Conservation (phyloP, 2,888 invertebrate species). For the Lasioglossum calceatum region DNA sequence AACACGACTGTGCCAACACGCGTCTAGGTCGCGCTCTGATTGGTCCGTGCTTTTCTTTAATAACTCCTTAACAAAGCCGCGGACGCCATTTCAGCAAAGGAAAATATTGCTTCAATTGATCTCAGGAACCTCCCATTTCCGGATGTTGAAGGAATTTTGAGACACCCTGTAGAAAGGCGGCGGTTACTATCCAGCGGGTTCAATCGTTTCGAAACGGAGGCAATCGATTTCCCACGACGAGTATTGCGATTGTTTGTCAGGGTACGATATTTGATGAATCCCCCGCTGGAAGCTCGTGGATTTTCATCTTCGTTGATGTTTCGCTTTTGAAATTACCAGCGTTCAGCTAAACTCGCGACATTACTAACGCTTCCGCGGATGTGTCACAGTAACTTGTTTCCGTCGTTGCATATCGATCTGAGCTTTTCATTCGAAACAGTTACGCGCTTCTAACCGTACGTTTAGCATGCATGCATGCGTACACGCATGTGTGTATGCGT, state of each 20-base stretch:
- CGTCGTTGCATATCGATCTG: constrained; percentile 46
- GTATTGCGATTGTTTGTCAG: constrained; percentile 19
- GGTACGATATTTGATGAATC: constrained; percentile 33
- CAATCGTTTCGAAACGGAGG: neutral
- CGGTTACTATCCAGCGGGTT: neutral
- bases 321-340: constrained; percentile 35
- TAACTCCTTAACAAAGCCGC: too few species aligned
- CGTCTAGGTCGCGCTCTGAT: too few species aligned
- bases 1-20: too few species aligned
- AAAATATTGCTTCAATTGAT: too few species aligned
- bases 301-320: constrained; percentile 31
- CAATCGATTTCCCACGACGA: constrained; percentile 29
- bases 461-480: neutral
- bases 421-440: constrained; percentile 34
- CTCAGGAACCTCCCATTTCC: too few species aligned
- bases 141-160: too few species aligned
- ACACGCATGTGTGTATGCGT: neutral
- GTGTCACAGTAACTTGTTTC: constrained; percentile 59
- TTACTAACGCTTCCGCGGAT: constrained; percentile 35
- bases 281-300: constrained; percentile 11
- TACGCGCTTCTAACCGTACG: constrained; percentile 31
- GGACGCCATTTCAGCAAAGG: too few species aligned
- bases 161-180: too few species aligned
- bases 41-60: too few species aligned
- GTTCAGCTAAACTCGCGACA: constrained; percentile 55